These are phyloP conservation scores for Porites evermanni DNA, from an alignment of 92 coral and sea anemone species.

Conservation along the genomic window DNA sequence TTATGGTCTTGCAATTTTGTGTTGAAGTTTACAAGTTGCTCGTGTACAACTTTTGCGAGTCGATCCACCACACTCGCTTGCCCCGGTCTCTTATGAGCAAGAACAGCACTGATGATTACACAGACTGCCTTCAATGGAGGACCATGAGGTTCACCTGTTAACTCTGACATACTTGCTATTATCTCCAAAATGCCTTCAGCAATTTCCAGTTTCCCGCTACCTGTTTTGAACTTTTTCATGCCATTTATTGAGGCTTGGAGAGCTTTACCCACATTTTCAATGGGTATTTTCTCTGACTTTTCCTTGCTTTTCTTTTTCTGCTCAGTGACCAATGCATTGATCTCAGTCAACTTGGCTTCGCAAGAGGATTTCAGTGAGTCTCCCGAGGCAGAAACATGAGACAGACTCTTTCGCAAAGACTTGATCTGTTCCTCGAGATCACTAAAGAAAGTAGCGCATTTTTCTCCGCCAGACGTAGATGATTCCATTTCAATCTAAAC, in stretches of 20 bases:
- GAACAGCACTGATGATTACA: slow-evolving; percentile 3
- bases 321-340: slow-evolving; percentile 24
- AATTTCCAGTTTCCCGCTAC: slow-evolving; percentile 16
- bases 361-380: neutral
- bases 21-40: slow-evolving; percentile 9
- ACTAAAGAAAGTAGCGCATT: neutral
- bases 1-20: slow-evolving; percentile 24
- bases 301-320: slow-evolving; percentile 4
- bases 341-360: neutral
- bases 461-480: neutral
- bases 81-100: neutral
- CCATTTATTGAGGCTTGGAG: neutral
- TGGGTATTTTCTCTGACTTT: neutral
- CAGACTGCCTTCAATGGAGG: neutral
- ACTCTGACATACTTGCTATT: neutral
- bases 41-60: slow-evolving; percentile 23
- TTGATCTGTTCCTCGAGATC: neutral
- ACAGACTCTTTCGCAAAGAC: neutral
- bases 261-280: slow-evolving; percentile 21
- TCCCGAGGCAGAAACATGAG: neutral
- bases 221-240: slow-evolving; percentile 25
- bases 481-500: neutral
- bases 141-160: slow-evolving; percentile 27
- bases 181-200: slow-evolving; percentile 32
- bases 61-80: slow-evolving; percentile 16